phyloP scores from a whole-genome alignment of 2,113 vertebrate genomes.

The Raphicerus campestris region DNA sequence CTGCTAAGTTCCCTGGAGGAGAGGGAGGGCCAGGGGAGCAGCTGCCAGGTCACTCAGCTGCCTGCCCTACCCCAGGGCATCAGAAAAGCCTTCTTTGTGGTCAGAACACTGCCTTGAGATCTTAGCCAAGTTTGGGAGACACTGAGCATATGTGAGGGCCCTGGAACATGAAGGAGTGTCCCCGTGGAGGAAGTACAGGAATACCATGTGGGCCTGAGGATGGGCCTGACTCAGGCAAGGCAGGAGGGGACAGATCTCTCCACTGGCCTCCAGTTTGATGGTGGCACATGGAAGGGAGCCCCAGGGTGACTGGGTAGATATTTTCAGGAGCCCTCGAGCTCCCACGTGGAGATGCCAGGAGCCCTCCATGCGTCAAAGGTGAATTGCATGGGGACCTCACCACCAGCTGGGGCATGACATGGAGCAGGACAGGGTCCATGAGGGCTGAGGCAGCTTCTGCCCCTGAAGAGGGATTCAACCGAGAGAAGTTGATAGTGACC shows the following conservation, averaged over 20 bases:
- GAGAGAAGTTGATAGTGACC: background rate
- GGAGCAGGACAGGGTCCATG: background rate
- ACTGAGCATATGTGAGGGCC: background rate
- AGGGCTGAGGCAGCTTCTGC: background rate
- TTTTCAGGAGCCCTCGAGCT: background rate
- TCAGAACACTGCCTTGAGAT: background rate
- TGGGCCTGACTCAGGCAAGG: background rate
- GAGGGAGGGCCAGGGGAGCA: background rate
- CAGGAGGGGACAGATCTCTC: background rate
- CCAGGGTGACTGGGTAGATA: too few species aligned
- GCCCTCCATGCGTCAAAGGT: background rate
- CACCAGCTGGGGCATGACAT: background rate
- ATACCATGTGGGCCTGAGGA: background rate
- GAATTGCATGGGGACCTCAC: background rate
- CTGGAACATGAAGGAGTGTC: background rate
- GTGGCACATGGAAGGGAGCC: background rate
- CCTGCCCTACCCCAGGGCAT: background rate
- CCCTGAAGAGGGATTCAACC: background rate
- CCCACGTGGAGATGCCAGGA: background rate
- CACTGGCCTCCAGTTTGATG: background rate
- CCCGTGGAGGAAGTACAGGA: background rate
- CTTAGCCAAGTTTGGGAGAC: background rate
- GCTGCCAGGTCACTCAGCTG: background rate
- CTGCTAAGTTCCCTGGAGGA: background rate
- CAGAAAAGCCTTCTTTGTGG: background rate